Conservation (phyloP, 2,888 invertebrate species). For the Syrista parreyssii region DNA sequence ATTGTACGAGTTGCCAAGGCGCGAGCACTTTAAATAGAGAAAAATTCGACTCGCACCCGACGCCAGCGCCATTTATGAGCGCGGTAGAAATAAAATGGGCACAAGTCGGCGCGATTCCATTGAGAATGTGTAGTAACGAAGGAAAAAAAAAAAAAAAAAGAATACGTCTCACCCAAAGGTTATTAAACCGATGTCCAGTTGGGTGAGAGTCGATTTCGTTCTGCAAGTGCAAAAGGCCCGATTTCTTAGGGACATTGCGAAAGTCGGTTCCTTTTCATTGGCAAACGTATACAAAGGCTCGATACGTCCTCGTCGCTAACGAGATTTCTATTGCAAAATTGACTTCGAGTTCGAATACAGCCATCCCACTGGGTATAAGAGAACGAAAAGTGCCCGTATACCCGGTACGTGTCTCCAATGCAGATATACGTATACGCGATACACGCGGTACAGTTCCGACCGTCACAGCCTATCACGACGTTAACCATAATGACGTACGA, state of each 20-base stretch:
- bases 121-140: neutral
- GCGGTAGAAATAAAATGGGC: neutral
- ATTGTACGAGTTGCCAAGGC: neutral
- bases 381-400: neutral
- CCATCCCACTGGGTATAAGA: neutral
- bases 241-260: neutral
- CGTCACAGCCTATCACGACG: neutral
- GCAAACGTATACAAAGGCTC: conserved; percentile 20
- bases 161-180: neutral
- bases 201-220: neutral
- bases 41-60: neutral
- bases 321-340: conserved; percentile 20
- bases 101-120: neutral
- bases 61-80: neutral
- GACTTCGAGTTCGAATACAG: conserved; percentile 9
- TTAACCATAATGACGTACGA: conserved; percentile 1
- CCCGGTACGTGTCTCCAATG: neutral
- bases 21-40: neutral
- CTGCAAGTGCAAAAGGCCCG: neutral
- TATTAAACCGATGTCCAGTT: neutral
- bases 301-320: conserved; percentile 17
- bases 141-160: neutral
- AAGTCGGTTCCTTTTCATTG: neutral
- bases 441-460: neutral
- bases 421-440: neutral